A percentile compares a stretch with the other conserved stretches of the same genome.
These are phyloP conservation scores for Sebastes taczanowskii DNA, from an alignment of 2,797 vertebrate genomes.

Conservation along the genomic window DNA sequence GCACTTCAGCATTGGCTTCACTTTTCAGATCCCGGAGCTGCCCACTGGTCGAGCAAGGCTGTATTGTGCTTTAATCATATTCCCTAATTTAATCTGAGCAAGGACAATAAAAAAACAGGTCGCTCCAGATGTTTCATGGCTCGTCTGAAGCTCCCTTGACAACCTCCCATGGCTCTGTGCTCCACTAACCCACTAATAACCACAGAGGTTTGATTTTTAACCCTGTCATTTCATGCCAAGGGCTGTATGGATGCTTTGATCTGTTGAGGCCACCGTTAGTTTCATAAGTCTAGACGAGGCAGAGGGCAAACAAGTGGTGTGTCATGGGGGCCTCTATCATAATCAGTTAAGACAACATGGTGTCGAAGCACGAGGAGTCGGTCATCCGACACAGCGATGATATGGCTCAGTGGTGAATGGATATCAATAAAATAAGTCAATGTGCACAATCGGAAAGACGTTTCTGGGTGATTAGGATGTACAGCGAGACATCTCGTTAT, in stretches of 20 bases:
- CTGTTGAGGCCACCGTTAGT: constrained; percentile 23
- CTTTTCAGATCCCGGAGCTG: no score
- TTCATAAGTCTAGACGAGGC: constrained; percentile 49
- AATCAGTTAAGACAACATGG: constrained; percentile 53
- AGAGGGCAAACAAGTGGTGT: constrained; percentile 60
- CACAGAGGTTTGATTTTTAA: constrained; percentile 33
- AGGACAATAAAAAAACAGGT: not conserved
- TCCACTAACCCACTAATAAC: constrained; percentile 56
- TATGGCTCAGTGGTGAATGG: constrained; percentile 2
- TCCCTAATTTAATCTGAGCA: not conserved
- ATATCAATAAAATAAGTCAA: constrained; percentile 23
- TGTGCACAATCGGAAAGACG: not conserved
- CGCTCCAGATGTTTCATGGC: constrained; percentile 19
- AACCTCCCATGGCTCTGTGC: constrained; percentile 10
- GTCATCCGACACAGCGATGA: constrained; percentile 7
- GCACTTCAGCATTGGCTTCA: rapidly evolving
- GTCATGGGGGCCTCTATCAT: constrained; percentile 38
- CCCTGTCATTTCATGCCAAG: constrained; percentile 3
- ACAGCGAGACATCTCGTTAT: not conserved
- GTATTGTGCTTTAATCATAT: not conserved
- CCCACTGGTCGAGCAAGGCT: not conserved
- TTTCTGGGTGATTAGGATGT: not conserved
- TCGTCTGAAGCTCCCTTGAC: not conserved
- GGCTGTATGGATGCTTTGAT: constrained; percentile 44
- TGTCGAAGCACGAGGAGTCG: constrained; percentile 32